Conservation (phyloP, 2,113 vertebrate genomes). For the Sebastes schlegelii region DNA sequence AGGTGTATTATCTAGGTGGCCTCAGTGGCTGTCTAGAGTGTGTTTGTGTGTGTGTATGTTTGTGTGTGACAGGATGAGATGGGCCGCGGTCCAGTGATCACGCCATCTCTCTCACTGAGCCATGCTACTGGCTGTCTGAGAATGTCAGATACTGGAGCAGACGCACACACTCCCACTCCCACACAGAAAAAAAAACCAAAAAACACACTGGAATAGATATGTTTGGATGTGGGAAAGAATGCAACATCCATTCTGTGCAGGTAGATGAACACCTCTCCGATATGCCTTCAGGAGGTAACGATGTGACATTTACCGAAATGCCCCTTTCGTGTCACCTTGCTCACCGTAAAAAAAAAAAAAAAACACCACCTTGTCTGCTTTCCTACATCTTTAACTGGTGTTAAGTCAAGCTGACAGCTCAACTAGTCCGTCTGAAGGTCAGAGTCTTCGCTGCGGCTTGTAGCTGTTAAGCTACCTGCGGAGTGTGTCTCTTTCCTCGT, state of each 20-base stretch:
- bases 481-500: constrained; percentile 16
- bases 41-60: constrained; percentile 19
- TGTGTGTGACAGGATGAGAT: constrained; percentile 61
- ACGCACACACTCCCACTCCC: constrained; percentile 12
- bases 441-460: constrained; percentile 43
- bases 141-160: constrained; percentile 62
- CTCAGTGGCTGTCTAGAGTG: constrained; percentile 35
- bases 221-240: constrained; percentile 27
- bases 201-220: constrained; percentile 18
- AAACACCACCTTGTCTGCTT: constrained; percentile 41
- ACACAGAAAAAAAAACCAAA: not conserved
- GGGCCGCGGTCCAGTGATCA: constrained; percentile 61
- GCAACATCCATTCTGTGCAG: constrained; percentile 2
- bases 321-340: constrained; percentile 47
- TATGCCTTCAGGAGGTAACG: constrained; percentile 43
- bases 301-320: constrained; percentile 61
- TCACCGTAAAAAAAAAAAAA: not conserved
- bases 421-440: constrained; percentile 62
- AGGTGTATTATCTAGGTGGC: constrained; percentile 42
- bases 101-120: constrained; percentile 70
- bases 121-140: constrained; percentile 63
- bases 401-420: constrained; percentile 58
- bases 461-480: constrained; percentile 52
- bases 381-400: constrained; percentile 23
- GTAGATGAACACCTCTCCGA: constrained; percentile 16